Conservation (phyloP, 2,113 vertebrate genomes). For the Elanus axillaris region DNA sequence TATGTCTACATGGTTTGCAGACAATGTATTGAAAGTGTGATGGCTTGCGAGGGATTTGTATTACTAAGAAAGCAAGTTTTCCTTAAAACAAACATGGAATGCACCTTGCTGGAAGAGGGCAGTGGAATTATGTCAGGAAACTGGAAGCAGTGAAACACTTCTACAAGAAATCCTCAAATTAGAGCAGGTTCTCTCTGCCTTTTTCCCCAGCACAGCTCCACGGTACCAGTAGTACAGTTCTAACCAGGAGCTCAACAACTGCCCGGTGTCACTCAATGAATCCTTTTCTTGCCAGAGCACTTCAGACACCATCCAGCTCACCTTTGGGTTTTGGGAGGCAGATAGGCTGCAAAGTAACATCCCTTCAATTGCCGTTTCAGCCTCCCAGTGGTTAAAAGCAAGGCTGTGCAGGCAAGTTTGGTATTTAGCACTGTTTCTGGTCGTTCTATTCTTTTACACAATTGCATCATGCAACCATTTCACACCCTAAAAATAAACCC, state of each 20-base stretch:
- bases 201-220: neutral
- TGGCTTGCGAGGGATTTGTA: neutral
- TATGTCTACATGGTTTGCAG: neutral
- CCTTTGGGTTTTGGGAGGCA: neutral
- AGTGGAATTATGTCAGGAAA: neutral
- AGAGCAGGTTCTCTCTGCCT: neutral
- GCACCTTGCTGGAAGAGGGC: neutral
- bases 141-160: neutral
- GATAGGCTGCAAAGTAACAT: neutral
- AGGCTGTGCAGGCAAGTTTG: neutral
- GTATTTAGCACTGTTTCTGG: neutral
- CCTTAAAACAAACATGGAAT: neutral
- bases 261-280: fast-evolving
- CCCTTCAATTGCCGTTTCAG: neutral
- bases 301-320: neutral
- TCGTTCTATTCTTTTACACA: neutral
- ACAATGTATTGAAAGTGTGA: neutral
- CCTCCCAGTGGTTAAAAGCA: neutral
- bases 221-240: neutral
- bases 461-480: neutral
- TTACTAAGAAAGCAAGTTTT: neutral
- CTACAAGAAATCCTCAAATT: neutral
- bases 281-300: neutral
- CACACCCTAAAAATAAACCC: neutral
- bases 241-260: neutral